These are phyloP conservation scores for Dysdera silvatica DNA, from an alignment of 1,140 invertebrate species.

Conservation along the genomic window DNA sequence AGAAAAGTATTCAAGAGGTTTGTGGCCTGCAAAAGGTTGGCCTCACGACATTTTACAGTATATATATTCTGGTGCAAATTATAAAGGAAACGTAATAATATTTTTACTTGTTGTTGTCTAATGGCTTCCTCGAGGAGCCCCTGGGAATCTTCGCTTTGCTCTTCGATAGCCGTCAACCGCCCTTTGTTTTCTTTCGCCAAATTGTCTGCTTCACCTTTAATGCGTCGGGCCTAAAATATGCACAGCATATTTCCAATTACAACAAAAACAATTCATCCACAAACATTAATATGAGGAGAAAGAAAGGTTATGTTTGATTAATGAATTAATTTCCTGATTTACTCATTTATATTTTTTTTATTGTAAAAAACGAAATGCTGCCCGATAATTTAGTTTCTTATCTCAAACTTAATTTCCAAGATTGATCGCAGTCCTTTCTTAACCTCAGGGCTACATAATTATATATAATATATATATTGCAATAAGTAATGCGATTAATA, in stretches of 20 bases:
- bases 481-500: no score
- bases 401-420: no score
- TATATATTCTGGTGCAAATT: neutral
- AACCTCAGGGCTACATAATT: no score
- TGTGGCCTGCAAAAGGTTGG: no score
- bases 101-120: slow-evolving; percentile 48
- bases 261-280: neutral
- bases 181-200: slow-evolving; percentile 53
- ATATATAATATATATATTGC: no score
- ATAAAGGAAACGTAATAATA: neutral
- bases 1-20: no score
- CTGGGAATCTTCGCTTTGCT: slow-evolving; percentile 40
- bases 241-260: neutral
- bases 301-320: neutral
- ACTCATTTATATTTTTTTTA: neutral
- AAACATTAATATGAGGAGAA: neutral
- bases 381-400: no score
- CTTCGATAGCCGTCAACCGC: slow-evolving; percentile 41
- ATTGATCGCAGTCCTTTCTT: no score
- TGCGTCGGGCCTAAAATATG: slow-evolving; percentile 46
- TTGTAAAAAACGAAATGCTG: no score
- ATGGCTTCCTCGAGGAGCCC: slow-evolving; percentile 49
- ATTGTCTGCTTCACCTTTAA: slow-evolving; percentile 58
- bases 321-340: neutral
- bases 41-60: no score